Conservation (phyloP, 2,888 invertebrate genomes). For the Andrena marginata region DNA sequence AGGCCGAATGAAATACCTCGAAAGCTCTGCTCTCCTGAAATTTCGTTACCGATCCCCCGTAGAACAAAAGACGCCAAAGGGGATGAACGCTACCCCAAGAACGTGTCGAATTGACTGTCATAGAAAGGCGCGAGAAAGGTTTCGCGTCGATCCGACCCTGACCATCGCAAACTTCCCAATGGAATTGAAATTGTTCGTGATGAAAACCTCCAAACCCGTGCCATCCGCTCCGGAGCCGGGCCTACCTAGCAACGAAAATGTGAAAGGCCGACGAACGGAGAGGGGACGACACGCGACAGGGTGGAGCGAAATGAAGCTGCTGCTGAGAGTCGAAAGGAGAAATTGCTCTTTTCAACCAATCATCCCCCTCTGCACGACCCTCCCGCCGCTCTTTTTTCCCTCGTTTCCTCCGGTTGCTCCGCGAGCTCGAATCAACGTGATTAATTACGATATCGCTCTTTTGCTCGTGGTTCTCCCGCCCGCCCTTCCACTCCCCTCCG, state of each 20-base stretch:
- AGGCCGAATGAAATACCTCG: not conserved
- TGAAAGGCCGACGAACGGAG: conserved; percentile 18
- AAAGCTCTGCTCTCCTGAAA: not conserved
- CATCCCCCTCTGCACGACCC: not conserved
- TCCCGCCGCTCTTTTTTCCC: conserved; percentile 3
- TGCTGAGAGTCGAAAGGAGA: conserved; percentile 32
- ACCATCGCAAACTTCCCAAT: conserved; percentile 21
- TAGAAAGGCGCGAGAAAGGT: not conserved
- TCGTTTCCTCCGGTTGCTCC: not conserved
- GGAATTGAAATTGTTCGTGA: conserved; percentile 59
- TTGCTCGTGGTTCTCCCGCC: conserved; percentile 22
- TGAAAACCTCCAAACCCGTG: conserved; percentile 10
- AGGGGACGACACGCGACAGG: conserved; percentile 6
- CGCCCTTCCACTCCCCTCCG: not conserved
- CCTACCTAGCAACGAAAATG: conserved; percentile 38
- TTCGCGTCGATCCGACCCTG: too few species aligned
- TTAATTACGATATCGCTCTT: conserved; percentile 67
- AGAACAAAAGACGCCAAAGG: not conserved
- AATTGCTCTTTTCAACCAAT: conserved; percentile 50
- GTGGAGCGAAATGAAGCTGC: conserved; percentile 43
- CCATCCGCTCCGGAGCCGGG: conserved; percentile 30
- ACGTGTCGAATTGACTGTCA: conserved; percentile 11
- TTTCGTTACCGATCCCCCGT: not conserved
- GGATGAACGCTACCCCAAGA: not conserved
- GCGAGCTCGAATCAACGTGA: conserved; percentile 57